Percentiles rank a stretch among this genome's conserved stretches.
Conservation (phyloP, 2,797 vertebrate genomes). For the Vultur gryphus region DNA sequence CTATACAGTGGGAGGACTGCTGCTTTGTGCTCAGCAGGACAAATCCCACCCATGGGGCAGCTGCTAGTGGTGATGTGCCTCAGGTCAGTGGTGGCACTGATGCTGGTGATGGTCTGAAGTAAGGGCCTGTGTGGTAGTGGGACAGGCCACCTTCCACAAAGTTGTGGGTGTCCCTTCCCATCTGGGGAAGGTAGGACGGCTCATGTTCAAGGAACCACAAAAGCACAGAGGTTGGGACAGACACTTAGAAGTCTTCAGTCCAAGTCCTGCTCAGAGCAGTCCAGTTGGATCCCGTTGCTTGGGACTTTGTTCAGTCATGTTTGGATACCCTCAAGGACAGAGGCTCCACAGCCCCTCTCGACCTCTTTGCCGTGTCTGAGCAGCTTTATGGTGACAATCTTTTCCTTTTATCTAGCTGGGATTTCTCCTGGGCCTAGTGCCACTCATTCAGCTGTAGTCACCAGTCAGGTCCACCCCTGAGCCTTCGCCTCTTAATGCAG, state of each 20-base stretch:
- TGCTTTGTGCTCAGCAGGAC: not conserved
- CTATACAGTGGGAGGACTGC: not conserved
- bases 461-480: not conserved
- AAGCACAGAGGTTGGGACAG: too few relatives aligned
- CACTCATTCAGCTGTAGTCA: not conserved
- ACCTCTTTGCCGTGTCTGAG: not conserved
- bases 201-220: not conserved
- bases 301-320: not conserved
- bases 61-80: too few relatives aligned
- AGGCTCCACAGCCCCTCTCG: not conserved
- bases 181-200: not conserved
- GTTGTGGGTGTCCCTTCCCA: too few relatives aligned
- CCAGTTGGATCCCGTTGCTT: not conserved
- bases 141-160: too few relatives aligned
- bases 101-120: too few relatives aligned
- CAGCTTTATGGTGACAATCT: not conserved
- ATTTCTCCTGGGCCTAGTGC: not conserved
- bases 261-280: not conserved
- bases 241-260: not conserved
- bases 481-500: not conserved
- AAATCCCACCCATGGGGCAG: not conserved
- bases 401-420: not conserved
- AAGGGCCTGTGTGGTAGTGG: too few relatives aligned
- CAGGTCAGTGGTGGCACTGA: too few relatives aligned
- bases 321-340: not conserved